These are phyloP conservation scores for Borostomias antarcticus DNA, from an alignment of 2,797 vertebrate genomes.

Conservation along the genomic window DNA sequence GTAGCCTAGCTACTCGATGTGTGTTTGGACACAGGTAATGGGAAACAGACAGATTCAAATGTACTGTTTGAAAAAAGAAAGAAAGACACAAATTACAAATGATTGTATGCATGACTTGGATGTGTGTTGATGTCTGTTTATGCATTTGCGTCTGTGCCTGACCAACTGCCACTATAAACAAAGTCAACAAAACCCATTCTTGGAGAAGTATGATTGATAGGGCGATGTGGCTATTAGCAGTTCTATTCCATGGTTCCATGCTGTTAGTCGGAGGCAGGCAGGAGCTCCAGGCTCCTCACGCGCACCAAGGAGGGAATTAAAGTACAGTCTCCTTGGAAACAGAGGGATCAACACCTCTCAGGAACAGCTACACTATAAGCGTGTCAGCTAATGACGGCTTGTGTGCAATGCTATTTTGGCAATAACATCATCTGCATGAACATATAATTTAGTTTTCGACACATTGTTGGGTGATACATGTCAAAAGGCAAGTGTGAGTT, in stretches of 20 bases:
- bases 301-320: slow-evolving; percentile 4
- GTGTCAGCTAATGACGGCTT: not conserved
- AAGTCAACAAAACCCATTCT: not conserved
- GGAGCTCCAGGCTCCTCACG: slow-evolving; percentile 29
- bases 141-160: not conserved
- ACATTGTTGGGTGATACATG: no score
- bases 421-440: not conserved
- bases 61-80: not conserved
- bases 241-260: not conserved
- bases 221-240: not conserved
- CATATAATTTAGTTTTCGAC: no score
- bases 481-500: no score
- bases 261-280: slow-evolving; percentile 11
- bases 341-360: slow-evolving; percentile 13
- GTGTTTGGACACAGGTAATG: slow-evolving; percentile 3
- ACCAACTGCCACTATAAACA: not conserved
- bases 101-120: not conserved
- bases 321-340: slow-evolving; percentile 19
- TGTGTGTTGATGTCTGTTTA: not conserved
- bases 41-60: not conserved
- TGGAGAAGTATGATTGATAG: not conserved
- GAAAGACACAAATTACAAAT: not conserved
- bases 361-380: not conserved
- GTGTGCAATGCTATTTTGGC: not conserved
- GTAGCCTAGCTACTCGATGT: no score